These are phyloP conservation scores for Helogale parvula DNA, from an alignment of 2,113 vertebrate species.

Conservation along the genomic window DNA sequence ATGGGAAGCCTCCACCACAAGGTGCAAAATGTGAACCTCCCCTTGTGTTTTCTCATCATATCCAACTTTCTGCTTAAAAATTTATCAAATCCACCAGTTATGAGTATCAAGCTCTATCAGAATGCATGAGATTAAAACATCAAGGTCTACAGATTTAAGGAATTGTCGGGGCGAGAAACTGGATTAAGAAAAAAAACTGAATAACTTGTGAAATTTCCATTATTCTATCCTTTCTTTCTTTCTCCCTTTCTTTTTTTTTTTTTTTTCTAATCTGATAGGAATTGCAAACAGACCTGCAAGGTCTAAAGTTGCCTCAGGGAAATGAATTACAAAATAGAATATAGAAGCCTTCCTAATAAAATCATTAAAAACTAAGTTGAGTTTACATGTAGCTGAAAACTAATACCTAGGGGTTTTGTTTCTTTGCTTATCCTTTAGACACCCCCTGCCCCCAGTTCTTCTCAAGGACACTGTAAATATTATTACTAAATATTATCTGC, in stretches of 20 bases:
- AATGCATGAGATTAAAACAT: constrained; percentile 85
- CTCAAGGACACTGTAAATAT: neutral
- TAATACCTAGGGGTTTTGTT: neutral
- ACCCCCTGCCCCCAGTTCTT: neutral
- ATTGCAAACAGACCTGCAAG: constrained; percentile 62
- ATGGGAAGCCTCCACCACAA: constrained; percentile 74
- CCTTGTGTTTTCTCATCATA: constrained; percentile 75
- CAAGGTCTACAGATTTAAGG: constrained; percentile 78
- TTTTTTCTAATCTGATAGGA: constrained; percentile 59
- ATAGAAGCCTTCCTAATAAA: constrained; percentile 46
- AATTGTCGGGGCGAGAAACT: constrained; percentile 74
- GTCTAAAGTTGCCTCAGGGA: constrained; percentile 55
- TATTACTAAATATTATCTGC: neutral
- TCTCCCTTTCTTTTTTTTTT: neutral
- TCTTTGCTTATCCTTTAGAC: neutral
- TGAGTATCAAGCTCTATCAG: constrained; percentile 80
- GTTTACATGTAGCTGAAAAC: constrained; percentile 32
- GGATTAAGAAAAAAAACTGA: constrained; percentile 59
- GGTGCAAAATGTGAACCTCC: constrained; percentile 73
- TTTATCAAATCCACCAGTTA: constrained; percentile 81
- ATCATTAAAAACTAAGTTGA: constrained; percentile 27
- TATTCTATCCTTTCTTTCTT: neutral
- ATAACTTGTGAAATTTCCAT: constrained; percentile 63
- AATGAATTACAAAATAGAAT: constrained; percentile 59
- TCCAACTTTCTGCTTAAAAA: constrained; percentile 83